Evolutionary conservation across 2,797 vertebrate species (phyloP).

Genomic region (Tamandua tetradactyla): DNA sequence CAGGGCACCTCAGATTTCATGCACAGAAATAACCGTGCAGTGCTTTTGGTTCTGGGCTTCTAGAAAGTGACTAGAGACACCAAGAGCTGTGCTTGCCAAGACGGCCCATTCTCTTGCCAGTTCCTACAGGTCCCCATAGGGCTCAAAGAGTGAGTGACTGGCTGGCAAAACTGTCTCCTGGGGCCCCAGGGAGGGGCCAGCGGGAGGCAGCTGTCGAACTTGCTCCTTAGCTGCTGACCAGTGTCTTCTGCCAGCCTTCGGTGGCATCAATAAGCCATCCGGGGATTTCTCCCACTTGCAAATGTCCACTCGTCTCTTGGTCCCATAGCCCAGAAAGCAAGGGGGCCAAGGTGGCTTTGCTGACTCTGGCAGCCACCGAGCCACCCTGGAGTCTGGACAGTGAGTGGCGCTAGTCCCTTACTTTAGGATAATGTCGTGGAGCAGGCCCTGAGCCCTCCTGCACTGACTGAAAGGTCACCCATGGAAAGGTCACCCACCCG

Average conservation of each 20-base stretch:
- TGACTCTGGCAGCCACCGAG: constrained; percentile 52
- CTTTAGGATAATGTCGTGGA: constrained; percentile 47
- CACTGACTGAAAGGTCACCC: not conserved
- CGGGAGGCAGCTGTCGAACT: not conserved
- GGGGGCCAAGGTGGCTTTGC: constrained; percentile 62
- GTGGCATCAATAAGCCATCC: constrained; percentile 92
- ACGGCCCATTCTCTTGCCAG: fast-evolving
- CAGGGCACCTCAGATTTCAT: not conserved
- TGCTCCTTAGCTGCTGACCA: constrained; percentile 87
- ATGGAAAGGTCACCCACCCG: too few relatives aligned
- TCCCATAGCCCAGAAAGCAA: constrained; percentile 85
- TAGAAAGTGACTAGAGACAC: constrained; percentile 64
- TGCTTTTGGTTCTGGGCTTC: constrained; percentile 11
- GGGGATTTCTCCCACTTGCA: constrained; percentile 92
- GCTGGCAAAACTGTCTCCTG: not conserved
- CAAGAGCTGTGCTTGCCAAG: constrained; percentile 79
- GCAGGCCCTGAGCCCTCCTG: not conserved
- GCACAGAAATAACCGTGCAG: not conserved
- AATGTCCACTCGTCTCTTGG: constrained; percentile 89
- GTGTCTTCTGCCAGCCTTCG: constrained; percentile 89
- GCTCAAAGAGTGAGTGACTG: not conserved
- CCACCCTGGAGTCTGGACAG: constrained; percentile 49
- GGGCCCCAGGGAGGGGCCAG: not conserved
- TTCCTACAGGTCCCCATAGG: fast-evolving
- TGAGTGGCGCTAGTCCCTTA: not conserved